Conservation (phyloP, 2,797 vertebrate species). For the Perodicticus potto region DNA sequence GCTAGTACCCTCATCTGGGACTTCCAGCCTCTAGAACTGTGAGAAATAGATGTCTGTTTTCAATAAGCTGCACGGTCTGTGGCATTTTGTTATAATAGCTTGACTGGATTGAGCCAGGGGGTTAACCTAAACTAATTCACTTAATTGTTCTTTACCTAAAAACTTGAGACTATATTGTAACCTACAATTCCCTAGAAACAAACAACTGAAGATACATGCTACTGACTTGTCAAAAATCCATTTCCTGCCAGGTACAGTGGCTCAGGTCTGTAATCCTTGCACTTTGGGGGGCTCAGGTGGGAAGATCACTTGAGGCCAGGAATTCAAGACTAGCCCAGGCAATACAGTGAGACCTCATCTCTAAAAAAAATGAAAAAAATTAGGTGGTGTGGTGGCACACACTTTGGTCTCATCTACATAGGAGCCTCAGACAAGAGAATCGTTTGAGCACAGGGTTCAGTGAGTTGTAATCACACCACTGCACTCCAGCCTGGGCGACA, state of each 20-base stretch:
- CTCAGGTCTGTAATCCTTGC: background rate
- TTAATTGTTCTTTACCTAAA: background rate
- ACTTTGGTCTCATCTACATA: background rate
- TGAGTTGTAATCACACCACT: background rate
- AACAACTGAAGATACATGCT: background rate
- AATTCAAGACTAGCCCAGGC: background rate
- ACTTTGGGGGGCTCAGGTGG: background rate
- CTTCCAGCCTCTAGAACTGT: background rate
- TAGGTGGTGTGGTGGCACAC: background rate
- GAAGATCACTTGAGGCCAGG: background rate
- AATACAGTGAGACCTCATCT: background rate
- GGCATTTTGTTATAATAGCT: background rate
- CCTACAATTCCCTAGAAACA: background rate
- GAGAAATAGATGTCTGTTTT: background rate
- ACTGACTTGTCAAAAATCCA: background rate
- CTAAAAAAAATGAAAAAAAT: background rate
- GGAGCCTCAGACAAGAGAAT: background rate
- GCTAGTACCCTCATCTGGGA: background rate
- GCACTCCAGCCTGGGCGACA: background rate
- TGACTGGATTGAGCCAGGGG: background rate
- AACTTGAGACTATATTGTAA: background rate
- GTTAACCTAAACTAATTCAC: background rate
- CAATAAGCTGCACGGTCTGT: background rate
- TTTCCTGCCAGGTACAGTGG: background rate
- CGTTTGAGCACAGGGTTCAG: background rate